A percentile compares a stretch with the other conserved stretches of the same genome.
These are phyloP conservation scores for Morelia viridis DNA, from an alignment of 2,797 vertebrate species.

Conservation along the genomic window DNA sequence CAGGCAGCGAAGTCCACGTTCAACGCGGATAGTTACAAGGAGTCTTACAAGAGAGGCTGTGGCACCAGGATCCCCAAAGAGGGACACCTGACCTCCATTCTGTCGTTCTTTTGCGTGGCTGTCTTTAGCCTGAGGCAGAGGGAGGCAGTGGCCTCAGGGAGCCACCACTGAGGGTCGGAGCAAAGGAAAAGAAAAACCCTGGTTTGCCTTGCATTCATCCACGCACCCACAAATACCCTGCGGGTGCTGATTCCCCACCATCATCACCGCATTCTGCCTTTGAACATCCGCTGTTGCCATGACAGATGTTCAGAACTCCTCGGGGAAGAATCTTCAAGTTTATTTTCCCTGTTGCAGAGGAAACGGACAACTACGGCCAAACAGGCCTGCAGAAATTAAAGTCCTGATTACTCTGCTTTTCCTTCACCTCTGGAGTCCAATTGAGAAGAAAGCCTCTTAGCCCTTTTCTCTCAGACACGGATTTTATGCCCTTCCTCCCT, in stretches of 20 bases:
- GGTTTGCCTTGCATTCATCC: background rate
- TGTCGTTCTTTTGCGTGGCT: background rate
- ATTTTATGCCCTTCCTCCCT: background rate
- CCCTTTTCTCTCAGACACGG: no score
- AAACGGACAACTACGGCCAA: rapidly evolving
- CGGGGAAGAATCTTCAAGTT: background rate
- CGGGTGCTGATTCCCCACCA: background rate
- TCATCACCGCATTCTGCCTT: background rate
- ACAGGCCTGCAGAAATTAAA: background rate
- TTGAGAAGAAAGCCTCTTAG: background rate
- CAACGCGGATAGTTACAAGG: background rate
- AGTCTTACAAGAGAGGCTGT: background rate
- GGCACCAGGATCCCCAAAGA: background rate
- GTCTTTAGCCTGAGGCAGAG: background rate
- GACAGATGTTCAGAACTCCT: background rate
- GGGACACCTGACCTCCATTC: background rate
- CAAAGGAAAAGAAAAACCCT: background rate
- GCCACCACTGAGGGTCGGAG: no score
- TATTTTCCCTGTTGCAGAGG: background rate
- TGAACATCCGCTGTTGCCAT: background rate
- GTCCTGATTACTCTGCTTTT: background rate
- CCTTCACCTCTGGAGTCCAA: background rate
- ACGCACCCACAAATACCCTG: background rate
- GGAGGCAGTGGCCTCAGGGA: background rate
- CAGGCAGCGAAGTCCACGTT: background rate